Conservation (phyloP, 2,113 vertebrate genomes). For the Hipposideros armiger region DNA sequence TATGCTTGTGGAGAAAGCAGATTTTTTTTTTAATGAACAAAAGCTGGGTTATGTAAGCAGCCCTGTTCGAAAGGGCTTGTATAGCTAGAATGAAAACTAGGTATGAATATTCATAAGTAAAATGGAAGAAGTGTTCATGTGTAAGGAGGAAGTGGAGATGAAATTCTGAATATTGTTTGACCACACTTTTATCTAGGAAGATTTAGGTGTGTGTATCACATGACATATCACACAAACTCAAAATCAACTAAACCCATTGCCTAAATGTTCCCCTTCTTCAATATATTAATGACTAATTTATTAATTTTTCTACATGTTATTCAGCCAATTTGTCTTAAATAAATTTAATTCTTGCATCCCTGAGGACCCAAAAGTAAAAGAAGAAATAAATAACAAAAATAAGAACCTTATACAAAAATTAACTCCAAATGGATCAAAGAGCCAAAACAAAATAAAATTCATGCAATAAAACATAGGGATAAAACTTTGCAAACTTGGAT, state of each 20-base stretch:
- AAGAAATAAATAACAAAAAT: conserved; percentile 11
- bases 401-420: background rate
- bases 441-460: background rate
- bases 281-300: background rate
- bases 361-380: background rate
- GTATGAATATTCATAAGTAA: conserved; percentile 81
- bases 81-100: conserved; percentile 71
- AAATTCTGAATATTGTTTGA: conserved; percentile 55
- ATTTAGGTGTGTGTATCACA: background rate
- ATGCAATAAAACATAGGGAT: background rate
- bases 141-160: conserved; percentile 15
- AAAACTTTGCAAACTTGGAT: background rate
- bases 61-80: conserved; percentile 55
- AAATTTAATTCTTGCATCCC: conserved; percentile 34
- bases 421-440: background rate
- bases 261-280: background rate
- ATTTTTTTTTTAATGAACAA: conserved; percentile 73
- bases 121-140: conserved; percentile 59
- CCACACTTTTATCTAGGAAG: background rate
- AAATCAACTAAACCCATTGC: background rate
- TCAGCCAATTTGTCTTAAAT: background rate
- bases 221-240: conserved; percentile 2
- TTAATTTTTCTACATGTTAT: background rate
- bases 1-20: conserved; percentile 42
- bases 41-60: conserved; percentile 79